Percentiles rank a stretch among this genome's conserved stretches.
Conservation (phyloP, 2,888 invertebrate species). For the Oscheius sp. region DNA sequence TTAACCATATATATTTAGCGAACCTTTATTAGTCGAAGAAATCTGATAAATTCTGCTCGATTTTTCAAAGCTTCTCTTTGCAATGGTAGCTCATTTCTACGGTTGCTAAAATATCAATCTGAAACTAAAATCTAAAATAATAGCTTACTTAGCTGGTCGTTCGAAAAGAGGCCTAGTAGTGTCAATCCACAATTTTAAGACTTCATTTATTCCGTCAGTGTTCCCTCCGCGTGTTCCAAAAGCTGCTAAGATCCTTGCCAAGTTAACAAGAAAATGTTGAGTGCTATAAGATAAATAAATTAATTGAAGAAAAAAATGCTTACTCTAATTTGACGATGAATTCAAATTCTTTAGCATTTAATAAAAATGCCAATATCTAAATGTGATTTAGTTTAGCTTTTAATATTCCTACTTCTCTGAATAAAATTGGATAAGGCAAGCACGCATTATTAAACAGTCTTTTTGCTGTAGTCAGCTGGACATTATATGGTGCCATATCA, state of each 20-base stretch:
- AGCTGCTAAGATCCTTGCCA: constrained; percentile 23
- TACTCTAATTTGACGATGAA: constrained; percentile 31
- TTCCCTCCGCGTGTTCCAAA: constrained; percentile 4
- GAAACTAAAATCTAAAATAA: neutral
- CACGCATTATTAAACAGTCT: neutral
- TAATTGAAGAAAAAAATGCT: neutral
- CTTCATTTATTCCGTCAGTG: neutral
- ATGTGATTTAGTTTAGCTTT: neutral
- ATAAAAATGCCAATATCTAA: constrained; percentile 31
- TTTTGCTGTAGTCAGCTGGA: neutral
- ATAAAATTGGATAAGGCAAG: neutral
- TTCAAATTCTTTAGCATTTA: constrained; percentile 31
- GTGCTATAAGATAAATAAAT: neutral
- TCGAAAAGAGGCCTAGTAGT: constrained; percentile 11
- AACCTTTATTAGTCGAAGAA: constrained; percentile 26
- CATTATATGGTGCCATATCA: neutral
- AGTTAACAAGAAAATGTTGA: neutral
- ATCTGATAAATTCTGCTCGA: constrained; percentile 24
- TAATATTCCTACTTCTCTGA: neutral
- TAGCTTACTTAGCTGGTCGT: neutral
- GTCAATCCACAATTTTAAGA: neutral
- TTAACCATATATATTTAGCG: neutral
- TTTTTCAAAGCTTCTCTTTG: constrained; percentile 13
- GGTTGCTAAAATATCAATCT: neutral
- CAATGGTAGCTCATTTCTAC: constrained; percentile 4